Evolutionary conservation across 1,140 invertebrate species (phyloP), one percentile per base, ranked within the genome.

Genomic region (Stegodyphus mimosarum): DNA sequence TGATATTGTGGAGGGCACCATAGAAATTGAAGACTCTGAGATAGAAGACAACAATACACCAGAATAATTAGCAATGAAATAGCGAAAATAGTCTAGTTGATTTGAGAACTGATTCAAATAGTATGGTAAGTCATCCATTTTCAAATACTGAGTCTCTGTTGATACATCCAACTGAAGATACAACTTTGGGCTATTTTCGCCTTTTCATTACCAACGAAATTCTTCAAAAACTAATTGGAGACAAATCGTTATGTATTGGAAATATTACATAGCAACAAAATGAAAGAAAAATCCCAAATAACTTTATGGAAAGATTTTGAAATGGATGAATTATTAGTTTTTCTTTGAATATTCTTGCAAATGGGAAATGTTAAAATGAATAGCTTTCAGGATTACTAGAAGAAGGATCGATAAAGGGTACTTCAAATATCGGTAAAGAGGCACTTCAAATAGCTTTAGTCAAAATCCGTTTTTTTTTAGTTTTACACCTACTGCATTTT

Each of bases 341-440:
- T 79, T 70, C 9, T 70, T n/a, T 49, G 66, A 70, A n/a, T n/a
- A 79, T 55, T 79, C 50, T 70, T 79, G 67, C 77, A 79, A 53
- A 69, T 67, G 66, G 77, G 66, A 11, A 79, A 15, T 5, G 66
- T 79, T 18, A 79, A 13, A 79, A 79, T 79, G 50, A 79, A 79
- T 70, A 53, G 77, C 13, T 6, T 79, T 79, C 64, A 67, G 51
- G 77, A 79, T 53, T 79, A 70, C 66, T 79, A 66, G 77, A 70
- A 70, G 67, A 79, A 53, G 50, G 63, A 69, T 52, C 64, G 51
- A 55, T 48, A n/a, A n/a, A n/a, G n/a, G n/a, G n/a, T 79, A 53
- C 70, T 79, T 52, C 64, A 70, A 55, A 70, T n/a, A n/a, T n/a
- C n/a, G n/a, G n/a, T n/a, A 70, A 52, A 18, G 50, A 48, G 77